Conservation (phyloP, 2,113 vertebrate species). For the Macaca nemestrina region DNA sequence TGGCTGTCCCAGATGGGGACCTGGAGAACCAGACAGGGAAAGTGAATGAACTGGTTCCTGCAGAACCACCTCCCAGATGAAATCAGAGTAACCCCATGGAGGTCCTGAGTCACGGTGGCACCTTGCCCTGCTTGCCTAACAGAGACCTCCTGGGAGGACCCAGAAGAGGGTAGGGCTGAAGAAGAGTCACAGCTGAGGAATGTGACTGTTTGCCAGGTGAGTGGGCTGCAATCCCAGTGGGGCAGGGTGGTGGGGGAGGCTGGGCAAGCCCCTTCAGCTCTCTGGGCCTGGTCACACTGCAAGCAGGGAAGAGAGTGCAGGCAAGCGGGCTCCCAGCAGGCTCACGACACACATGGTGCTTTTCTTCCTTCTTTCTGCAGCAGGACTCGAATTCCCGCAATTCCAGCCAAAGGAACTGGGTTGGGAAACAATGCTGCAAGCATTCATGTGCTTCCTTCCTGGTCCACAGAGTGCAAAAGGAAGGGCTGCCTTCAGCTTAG, state of each 20-base stretch:
- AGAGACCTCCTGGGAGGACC: constrained; percentile 7
- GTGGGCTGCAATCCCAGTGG: neutral
- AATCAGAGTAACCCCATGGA: neutral
- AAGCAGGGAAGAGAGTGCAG: neutral
- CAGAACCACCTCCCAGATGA: neutral
- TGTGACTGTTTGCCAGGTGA: neutral
- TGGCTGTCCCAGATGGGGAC: neutral
- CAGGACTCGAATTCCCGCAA: constrained; percentile 29
- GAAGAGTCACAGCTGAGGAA: neutral
- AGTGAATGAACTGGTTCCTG: neutral
- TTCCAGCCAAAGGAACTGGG: neutral
- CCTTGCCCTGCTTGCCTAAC: neutral
- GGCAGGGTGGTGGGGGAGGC: neutral
- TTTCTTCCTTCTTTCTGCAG: constrained; percentile 16
- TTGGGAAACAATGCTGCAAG: neutral
- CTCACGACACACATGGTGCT: neutral
- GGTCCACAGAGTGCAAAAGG: neutral
- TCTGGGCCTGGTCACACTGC: neutral
- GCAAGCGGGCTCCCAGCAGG: neutral
- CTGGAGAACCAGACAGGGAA: no score
- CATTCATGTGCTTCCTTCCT: neutral
- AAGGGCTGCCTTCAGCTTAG: neutral
- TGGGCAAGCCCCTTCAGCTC: neutral
- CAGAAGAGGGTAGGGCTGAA: neutral
- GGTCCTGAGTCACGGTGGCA: neutral